These are phyloP conservation scores for Galemys pyrenaicus DNA, from an alignment of 2,113 vertebrate genomes.

Conservation along the genomic window DNA sequence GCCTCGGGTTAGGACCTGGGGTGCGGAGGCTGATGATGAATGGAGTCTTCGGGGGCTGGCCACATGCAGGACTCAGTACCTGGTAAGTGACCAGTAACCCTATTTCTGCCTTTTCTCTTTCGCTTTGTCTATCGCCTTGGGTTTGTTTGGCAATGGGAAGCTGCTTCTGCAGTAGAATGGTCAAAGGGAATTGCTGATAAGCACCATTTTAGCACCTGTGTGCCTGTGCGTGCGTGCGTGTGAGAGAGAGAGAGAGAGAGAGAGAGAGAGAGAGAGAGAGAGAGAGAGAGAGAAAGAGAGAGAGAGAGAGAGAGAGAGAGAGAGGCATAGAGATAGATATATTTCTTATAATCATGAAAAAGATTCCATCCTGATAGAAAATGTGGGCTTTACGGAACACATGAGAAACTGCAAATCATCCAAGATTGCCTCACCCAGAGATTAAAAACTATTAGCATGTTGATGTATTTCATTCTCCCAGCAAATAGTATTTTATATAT, in stretches of 20 bases:
- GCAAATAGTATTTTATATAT: neutral
- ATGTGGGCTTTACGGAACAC: neutral
- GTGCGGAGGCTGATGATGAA: rapidly evolving
- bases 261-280: too few species aligned
- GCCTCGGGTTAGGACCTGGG: neutral
- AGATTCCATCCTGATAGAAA: neutral
- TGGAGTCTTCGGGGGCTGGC: rapidly evolving
- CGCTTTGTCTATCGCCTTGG: neutral
- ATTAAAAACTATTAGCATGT: neutral
- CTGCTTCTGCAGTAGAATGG: neutral
- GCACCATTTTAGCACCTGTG: too few species aligned
- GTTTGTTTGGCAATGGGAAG: neutral
- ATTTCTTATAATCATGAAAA: neutral
- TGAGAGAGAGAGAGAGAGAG: too few species aligned
- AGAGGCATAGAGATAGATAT: neutral
- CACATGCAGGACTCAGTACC: rapidly evolving
- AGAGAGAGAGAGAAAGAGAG: too few species aligned
- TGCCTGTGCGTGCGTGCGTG: neutral
- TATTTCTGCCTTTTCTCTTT: too few species aligned
- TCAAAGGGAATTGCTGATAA: neutral
- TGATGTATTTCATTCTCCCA: neutral
- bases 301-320: too few species aligned
- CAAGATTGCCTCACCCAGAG: neutral
- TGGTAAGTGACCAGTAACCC: rapidly evolving
- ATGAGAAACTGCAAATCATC: neutral